Base-by-base conservation (phyloP, 2,113 vertebrate species). In the Climacteris rufus region DNA sequence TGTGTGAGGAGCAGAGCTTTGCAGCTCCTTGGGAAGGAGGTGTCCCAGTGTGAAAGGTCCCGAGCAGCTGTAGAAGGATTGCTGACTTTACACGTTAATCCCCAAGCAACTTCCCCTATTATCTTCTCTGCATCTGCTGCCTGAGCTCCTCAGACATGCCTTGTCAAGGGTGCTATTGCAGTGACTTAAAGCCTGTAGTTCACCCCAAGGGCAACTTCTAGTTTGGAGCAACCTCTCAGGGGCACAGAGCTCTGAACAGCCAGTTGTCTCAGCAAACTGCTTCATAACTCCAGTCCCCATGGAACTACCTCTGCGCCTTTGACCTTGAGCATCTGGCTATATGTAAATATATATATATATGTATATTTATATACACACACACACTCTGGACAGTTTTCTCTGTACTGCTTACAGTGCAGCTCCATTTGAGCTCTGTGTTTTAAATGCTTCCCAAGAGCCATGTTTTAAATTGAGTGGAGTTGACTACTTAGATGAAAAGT, bases 401-500 rank as follows among this genome's bases (percentile, higher is more conserved):
- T 83, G 59, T 81, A 64, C 64, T 95, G 89, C 92, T 96, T 94
- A 93, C 89, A 94, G 87, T 89, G 83, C 94, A 97, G 90, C 53
- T 96, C 72, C 94, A 93, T 95, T 96, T 90, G 82, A 79, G 77
- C 56, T 87, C 80, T 87, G 50, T 91, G 79, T 95, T 93, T 94
- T 90, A 96, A 95, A 96, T 94, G 52, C 60, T 83, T 96, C 96
- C 97, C 96, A 93, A 85, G 96, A 95, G 94, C 87, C 87, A 50
- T 8, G 70, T 61, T 91, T 95, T 95, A 96, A 96, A 96, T 92
- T 94, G 95, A 96, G 94, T 95, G 90, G 77, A 72, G 70, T 84
- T 93, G 89, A 94, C 95, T 95, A 95, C 95, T 95, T 95, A 75
- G 74, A 96, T 89, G 90, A 97, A 96, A 96, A 96, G 86, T 63